Percentiles rank a stretch among this genome's conserved stretches.
Evolutionary conservation across 2,888 invertebrate genomes (phyloP).

Genomic region (Agriopis leucophaearia): DNA sequence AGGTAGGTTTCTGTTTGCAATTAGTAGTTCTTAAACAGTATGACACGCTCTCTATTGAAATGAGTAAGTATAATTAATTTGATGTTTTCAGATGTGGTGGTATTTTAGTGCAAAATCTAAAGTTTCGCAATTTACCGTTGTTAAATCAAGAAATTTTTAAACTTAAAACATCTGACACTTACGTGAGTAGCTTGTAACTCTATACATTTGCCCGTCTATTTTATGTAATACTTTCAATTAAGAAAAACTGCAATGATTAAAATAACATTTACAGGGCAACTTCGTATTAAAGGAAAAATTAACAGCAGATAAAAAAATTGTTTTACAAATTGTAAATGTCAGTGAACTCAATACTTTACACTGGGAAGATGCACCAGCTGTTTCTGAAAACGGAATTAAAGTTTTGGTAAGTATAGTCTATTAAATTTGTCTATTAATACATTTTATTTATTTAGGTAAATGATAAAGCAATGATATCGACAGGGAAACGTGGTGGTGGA

Average conservation of each 20-base stretch:
- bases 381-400: not conserved
- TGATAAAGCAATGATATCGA: too few relatives aligned
- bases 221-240: too few relatives aligned
- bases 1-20: not conserved
- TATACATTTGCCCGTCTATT: too few relatives aligned
- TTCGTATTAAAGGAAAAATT: conserved; percentile 18
- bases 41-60: not conserved
- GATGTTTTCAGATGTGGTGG: conserved; percentile 62
- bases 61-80: too few relatives aligned
- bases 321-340: too few relatives aligned
- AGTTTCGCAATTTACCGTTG: conserved; percentile 51
- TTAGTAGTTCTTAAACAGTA: not conserved
- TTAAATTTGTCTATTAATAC: not conserved
- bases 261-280: not conserved
- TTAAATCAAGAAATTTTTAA: conserved; percentile 8
- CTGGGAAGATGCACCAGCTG: too few relatives aligned
- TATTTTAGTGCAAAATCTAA: conserved; percentile 55
- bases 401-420: conserved; percentile 31
- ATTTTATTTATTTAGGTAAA: not conserved
- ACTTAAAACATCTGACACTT: too few relatives aligned
- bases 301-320: too few relatives aligned
- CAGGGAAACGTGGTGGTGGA: too few relatives aligned
- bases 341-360: too few relatives aligned
- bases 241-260: not conserved
- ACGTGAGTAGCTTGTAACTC: too few relatives aligned